These are phyloP conservation scores for Actenoides lindsayi DNA, from an alignment of 2,113 vertebrate genomes.

Conservation along the genomic window DNA sequence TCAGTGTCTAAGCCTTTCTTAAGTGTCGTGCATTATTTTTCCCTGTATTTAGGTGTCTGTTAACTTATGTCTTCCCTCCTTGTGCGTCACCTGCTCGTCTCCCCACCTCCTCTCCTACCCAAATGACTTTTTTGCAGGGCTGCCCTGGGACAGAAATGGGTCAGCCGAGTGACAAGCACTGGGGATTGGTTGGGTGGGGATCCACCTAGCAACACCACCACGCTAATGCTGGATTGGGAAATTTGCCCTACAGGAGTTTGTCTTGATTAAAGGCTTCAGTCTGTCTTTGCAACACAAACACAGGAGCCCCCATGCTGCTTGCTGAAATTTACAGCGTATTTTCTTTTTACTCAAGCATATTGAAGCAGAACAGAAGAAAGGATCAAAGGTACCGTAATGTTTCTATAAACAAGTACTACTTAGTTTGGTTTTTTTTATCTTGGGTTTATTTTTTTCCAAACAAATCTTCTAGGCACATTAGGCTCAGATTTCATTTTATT, in stretches of 20 bases:
- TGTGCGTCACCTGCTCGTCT: background rate
- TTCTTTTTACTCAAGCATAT: conserved; percentile 68
- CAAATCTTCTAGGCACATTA: conserved; percentile 37
- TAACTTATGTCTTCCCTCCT: background rate
- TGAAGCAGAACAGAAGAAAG: conserved; percentile 71
- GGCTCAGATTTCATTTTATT: conserved; percentile 69
- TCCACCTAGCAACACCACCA: conserved; percentile 64
- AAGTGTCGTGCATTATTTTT: background rate
- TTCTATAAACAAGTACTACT: conserved; percentile 74
- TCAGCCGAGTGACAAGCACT: conserved; percentile 4
- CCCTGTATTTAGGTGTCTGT: background rate
- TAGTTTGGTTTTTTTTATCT: conserved; percentile 67
- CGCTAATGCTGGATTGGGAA: conserved; percentile 54
- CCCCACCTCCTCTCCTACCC: background rate
- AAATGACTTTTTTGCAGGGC: background rate
- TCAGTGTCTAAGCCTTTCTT: background rate
- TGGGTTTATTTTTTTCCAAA: conserved; percentile 64
- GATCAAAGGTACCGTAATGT: conserved; percentile 74
- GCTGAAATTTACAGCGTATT: conserved; percentile 69
- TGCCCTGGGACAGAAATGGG: background rate
- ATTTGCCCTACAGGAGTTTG: conserved; percentile 71
- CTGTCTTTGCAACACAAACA: conserved; percentile 69
- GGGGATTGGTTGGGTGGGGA: background rate
- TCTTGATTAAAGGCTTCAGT: conserved; percentile 74
- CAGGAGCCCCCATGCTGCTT: conserved; percentile 69